These are phyloP conservation scores for Drosophila ogumai DNA, from an alignment of 1,140 invertebrate genomes.

Conservation along the genomic window DNA sequence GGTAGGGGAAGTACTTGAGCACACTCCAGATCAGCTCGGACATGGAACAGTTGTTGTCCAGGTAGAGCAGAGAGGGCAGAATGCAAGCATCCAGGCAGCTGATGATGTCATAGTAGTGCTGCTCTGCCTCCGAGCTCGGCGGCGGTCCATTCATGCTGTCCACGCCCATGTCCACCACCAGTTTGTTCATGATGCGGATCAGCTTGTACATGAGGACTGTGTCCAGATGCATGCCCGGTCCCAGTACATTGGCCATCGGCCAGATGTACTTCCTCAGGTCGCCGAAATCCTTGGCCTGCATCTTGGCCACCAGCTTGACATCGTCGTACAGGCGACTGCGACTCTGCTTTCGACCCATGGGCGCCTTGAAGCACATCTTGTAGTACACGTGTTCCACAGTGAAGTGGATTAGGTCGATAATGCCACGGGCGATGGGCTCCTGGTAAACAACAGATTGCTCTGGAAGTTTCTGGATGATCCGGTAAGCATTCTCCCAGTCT, in stretches of 20 bases:
- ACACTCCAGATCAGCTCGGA: slow-evolving; percentile 98
- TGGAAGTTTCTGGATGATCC: slow-evolving; percentile 92
- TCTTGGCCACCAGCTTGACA: slow-evolving; percentile 60
- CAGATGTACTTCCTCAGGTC: slow-evolving; percentile 92
- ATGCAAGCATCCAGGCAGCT: slow-evolving; percentile 94
- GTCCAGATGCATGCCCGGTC: slow-evolving; percentile 94
- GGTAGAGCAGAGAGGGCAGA: slow-evolving; percentile 94
- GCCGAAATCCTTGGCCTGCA: slow-evolving; percentile 87
- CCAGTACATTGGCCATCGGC: slow-evolving; percentile 94
- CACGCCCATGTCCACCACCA: slow-evolving; percentile 73
- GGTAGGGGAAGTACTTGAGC: slow-evolving; percentile 96
- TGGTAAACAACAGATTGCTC: slow-evolving; percentile 92
- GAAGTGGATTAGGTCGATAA: slow-evolving; percentile 93
- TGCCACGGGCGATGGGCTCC: slow-evolving; percentile 90
- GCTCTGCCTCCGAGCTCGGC: slow-evolving; percentile 67
- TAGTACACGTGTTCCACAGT: slow-evolving; percentile 95
- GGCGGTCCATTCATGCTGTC: slow-evolving; percentile 74
- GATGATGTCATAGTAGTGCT: slow-evolving; percentile 89
- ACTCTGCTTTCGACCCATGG: slow-evolving; percentile 54
- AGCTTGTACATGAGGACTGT: slow-evolving; percentile 95
- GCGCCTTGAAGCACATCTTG: slow-evolving; percentile 87
- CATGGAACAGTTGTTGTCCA: slow-evolving; percentile 97
- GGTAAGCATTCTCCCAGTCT: slow-evolving; percentile 94
- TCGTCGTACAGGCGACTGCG: slow-evolving; percentile 68
- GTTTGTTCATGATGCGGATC: slow-evolving; percentile 87